Base-by-base conservation (phyloP, 2,797 vertebrate genomes). In the Streptopelia turtur region DNA sequence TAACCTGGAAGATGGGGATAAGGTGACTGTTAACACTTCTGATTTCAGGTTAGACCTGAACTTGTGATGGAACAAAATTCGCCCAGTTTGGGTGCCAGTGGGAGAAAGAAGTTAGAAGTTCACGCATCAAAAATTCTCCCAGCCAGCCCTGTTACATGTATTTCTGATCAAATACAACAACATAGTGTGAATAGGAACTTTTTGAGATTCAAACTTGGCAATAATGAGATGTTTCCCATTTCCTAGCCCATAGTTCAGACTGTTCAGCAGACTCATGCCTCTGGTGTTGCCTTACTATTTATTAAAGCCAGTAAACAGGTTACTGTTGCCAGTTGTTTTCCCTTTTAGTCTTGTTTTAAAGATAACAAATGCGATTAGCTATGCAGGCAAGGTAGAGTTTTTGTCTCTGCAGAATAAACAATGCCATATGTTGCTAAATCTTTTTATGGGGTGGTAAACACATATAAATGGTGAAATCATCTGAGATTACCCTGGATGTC, bases 1-100 rank as follows among this genome's bases (percentile, higher is more conserved):
- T 96, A 95, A 97, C 94, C 94, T 96, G 96, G 41, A 43, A 72
- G 93, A 71, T 56, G 75, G 76, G 92, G 86, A 33, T 96, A 97
- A 97, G 93, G 95, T 96, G 95, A 96, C 94, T 74, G 83, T 30
- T 90, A 90, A 69, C 78, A 14, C 43, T 41, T 35, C 30, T 22
- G 61, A 63, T 82, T 93, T 72, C 71, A 81, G 68, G 78, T 87
- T 93, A 84, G 50, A 53, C 68, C 53, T 89, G 78, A 71, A 13
- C 18, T 37, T 57, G 53, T 0, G 8, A 5, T 18, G 33, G 24
- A 61, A 33, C 30, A 25, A 47, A 59, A 11, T 43, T 45, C n/a
- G 78, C 15, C 31, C 24, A 1, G 49, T 63, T 53, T 68, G 33
- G 14, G 18, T 83, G 33, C 21, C 35, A 27, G 5, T 13, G 78